Percentiles rank a stretch among this genome's conserved stretches.
phyloP scores from a whole-genome alignment of 2,113 vertebrate species.

The Forbesichthys agassizii region DNA sequence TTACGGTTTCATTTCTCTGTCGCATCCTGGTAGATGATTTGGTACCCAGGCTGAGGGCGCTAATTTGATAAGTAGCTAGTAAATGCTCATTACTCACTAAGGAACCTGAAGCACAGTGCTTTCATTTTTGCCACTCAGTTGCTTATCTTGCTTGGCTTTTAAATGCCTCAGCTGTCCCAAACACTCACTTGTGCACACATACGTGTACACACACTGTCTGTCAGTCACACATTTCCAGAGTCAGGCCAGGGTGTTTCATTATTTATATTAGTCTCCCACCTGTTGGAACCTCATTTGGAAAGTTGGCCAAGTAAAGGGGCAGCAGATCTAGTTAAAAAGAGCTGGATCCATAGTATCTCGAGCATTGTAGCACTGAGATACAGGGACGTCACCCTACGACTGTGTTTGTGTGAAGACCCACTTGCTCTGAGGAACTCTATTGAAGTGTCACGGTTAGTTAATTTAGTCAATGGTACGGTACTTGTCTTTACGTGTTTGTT shows the following conservation, averaged over 20 bases:
- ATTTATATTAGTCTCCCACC: constrained; percentile 58
- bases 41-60: background rate
- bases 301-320: constrained; percentile 13
- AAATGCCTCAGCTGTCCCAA: constrained; percentile 64
- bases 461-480: background rate
- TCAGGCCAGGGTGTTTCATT: constrained; percentile 32
- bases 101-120: background rate
- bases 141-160: constrained; percentile 24
- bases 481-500: too few species aligned
- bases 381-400: background rate
- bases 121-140: constrained; percentile 16
- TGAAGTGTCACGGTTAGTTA: constrained; percentile 40
- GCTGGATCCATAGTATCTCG: background rate
- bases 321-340: constrained; percentile 12
- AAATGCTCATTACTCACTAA: background rate
- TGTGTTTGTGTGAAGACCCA: background rate
- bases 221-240: constrained; percentile 1
- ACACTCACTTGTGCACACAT: constrained; percentile 37
- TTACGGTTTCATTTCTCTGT: background rate
- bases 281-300: constrained; percentile 63
- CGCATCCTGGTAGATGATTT: background rate
- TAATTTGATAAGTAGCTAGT: background rate
- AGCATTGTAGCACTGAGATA: background rate
- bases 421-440: constrained; percentile 3
- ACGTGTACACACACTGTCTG: constrained; percentile 3